Conservation (phyloP, 1,140 invertebrate species). For the Sitobion miscanthi region DNA sequence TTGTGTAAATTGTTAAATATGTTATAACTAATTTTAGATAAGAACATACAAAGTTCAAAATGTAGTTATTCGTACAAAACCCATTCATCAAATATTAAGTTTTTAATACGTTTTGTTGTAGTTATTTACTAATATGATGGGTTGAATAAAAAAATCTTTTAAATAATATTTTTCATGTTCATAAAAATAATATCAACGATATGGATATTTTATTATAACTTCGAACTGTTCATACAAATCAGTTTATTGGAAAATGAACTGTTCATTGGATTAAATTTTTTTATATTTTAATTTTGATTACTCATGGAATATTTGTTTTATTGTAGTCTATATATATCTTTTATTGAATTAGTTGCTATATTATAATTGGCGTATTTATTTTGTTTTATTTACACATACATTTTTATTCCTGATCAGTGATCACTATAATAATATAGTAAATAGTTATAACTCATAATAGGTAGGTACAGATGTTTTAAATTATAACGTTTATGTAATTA, state of each 20-base stretch:
- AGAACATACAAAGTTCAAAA: background rate
- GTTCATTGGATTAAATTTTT: background rate
- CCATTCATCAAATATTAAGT: background rate
- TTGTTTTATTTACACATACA: background rate
- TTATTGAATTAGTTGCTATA: background rate
- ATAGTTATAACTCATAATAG: too few species aligned
- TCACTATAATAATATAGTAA: too few species aligned
- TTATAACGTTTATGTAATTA: too few species aligned
- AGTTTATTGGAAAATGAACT: background rate
- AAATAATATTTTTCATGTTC: too few species aligned
- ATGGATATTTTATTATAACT: background rate
- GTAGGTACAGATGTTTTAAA: background rate
- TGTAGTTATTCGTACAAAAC: too few species aligned
- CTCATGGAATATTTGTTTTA: background rate
- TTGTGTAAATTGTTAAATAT: background rate
- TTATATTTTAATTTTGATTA: background rate
- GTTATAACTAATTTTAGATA: background rate
- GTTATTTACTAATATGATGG: too few species aligned
- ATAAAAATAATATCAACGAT: too few species aligned
- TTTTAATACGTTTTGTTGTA: background rate
- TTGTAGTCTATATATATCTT: background rate
- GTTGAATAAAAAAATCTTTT: too few species aligned
- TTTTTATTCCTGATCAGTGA: too few species aligned
- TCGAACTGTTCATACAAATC: background rate
- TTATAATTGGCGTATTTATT: background rate